Percentiles rank a stretch among this genome's conserved stretches.
Conservation (phyloP, 1,140 invertebrate species). For the Microplitis mediator region DNA sequence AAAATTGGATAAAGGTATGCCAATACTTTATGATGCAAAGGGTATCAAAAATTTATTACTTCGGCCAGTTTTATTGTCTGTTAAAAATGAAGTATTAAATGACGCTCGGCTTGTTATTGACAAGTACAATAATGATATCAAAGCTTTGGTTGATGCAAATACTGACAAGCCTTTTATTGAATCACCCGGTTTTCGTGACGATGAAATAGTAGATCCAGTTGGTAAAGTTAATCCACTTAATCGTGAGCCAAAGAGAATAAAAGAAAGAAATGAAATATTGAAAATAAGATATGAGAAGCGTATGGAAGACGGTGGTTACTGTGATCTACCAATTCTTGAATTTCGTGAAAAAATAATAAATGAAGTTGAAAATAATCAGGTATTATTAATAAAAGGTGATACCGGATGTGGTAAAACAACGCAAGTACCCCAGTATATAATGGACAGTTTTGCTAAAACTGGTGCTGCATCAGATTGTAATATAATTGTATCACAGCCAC, state of each 20-base stretch:
- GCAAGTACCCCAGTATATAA: conserved; percentile 89
- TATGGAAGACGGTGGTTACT: not conserved
- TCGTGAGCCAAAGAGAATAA: not conserved
- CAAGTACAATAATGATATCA: conserved; percentile 35
- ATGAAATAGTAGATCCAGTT: conserved; percentile 27
- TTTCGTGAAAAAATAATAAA: conserved; percentile 36
- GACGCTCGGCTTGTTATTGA: conserved; percentile 38
- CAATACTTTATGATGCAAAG: conserved; percentile 31
- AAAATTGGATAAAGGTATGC: conserved; percentile 36
- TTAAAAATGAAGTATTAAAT: conserved; percentile 33
- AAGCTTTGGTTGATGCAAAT: conserved; percentile 1
- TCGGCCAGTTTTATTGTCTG: conserved; percentile 23
- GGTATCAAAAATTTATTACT: conserved; percentile 15
- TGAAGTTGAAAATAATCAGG: conserved; percentile 56
- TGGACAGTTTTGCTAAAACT: conserved; percentile 70
- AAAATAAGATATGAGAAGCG: conserved; percentile 9
- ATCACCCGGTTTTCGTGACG: not conserved
- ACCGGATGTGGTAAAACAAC: conserved; percentile 91
- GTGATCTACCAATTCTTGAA: conserved; percentile 21
- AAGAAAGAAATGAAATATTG: conserved; percentile 17
- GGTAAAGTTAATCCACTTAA: conserved; percentile 10
- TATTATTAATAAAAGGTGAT: conserved; percentile 82
- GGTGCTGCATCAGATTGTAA: conserved; percentile 63
- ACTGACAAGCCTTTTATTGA: not conserved
- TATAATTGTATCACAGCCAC: conserved; percentile 89